Conservation (phyloP, 2,797 vertebrate species). For the Sebastolobus altivelis region DNA sequence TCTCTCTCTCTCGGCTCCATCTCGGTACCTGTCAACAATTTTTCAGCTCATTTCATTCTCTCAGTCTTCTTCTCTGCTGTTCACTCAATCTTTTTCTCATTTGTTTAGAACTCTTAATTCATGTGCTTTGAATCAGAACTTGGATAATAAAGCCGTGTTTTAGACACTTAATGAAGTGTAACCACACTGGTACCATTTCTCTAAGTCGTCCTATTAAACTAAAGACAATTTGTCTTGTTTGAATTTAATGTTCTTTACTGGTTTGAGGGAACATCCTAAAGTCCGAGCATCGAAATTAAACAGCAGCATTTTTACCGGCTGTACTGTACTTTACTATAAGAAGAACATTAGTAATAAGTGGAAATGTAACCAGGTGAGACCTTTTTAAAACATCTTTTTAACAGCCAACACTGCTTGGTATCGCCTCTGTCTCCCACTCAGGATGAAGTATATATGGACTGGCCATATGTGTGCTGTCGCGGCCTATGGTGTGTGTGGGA, state of each 20-base stretch:
- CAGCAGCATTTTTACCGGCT: background rate
- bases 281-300: background rate
- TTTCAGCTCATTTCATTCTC: constrained; percentile 47
- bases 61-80: constrained; percentile 2
- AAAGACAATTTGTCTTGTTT: background rate
- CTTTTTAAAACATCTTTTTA: background rate
- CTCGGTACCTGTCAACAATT: constrained; percentile 47
- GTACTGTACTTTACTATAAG: too few relatives aligned
- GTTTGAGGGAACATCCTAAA: background rate
- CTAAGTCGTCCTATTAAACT: background rate
- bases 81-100: constrained; percentile 41
- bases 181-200: constrained; percentile 12
- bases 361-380: background rate
- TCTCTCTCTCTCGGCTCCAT: background rate
- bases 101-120: constrained; percentile 46
- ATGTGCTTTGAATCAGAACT: constrained; percentile 40
- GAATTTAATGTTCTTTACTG: background rate
- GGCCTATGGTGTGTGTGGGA: constrained; percentile 93
- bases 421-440: constrained; percentile 61
- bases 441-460: constrained; percentile 98
- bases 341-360: background rate
- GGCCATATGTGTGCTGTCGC: constrained; percentile 96
- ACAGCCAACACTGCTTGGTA: background rate
- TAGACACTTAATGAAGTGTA: constrained; percentile 14
- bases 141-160: constrained; percentile 1